These are phyloP conservation scores for Acanthurus lineatus DNA, from an alignment of 2,797 vertebrate species.

Conservation along the genomic window DNA sequence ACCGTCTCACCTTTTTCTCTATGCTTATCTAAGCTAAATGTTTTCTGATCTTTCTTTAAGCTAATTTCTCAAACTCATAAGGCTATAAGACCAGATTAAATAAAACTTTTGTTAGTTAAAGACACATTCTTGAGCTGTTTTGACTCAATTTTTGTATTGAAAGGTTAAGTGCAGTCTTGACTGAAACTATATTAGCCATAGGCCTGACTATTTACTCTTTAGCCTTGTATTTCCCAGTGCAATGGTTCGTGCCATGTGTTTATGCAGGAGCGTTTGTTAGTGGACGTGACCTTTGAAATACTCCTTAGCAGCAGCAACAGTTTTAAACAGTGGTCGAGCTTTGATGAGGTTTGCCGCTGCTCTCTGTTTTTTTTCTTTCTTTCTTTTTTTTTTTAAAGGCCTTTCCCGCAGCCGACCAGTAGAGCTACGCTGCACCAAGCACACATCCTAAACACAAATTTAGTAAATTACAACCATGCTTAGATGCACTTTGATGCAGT, in stretches of 20 bases:
- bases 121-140: not conserved
- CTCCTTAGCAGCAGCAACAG: conserved; percentile 42
- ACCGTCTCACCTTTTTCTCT: no score
- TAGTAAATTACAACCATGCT: conserved; percentile 68
- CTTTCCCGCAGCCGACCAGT: conserved; percentile 44
- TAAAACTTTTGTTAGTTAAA: not conserved
- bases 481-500: conserved; percentile 68
- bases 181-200: conserved; percentile 1
- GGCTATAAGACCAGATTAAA: not conserved
- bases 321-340: conserved; percentile 64
- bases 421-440: conserved; percentile 34
- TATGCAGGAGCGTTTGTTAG: conserved; percentile 35
- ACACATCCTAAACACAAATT: conserved; percentile 63
- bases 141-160: no score
- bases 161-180: not conserved
- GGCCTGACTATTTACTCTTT: not conserved
- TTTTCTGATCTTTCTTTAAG: no score
- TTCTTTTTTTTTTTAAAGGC: not conserved
- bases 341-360: conserved; percentile 73
- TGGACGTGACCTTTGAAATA: conserved; percentile 64
- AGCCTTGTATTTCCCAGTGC: conserved; percentile 1
- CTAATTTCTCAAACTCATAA: no score
- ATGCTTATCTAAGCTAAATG: no score
- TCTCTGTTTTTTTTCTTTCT: conserved; percentile 53
- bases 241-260: conserved; percentile 4